Conservation (phyloP, 2,113 vertebrate species). For the Oreamnos americanus region DNA sequence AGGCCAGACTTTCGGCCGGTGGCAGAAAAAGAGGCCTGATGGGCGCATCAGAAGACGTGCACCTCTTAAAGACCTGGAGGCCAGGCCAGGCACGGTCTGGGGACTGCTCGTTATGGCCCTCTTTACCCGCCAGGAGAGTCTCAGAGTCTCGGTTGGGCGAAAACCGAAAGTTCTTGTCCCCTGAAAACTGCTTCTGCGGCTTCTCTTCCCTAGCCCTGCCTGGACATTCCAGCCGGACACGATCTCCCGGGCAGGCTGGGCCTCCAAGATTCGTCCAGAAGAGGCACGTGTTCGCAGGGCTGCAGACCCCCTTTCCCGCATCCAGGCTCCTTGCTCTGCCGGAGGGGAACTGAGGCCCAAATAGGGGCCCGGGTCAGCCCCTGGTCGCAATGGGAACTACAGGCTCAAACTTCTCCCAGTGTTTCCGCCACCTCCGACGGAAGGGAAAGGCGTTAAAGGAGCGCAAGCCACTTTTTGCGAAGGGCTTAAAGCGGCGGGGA, state of each 20-base stretch:
- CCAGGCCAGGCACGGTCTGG: rapidly evolving
- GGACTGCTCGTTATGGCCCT: background rate
- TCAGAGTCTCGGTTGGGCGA: background rate
- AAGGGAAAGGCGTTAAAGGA: too few relatives aligned
- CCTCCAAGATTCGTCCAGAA: background rate
- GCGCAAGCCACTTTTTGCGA: background rate
- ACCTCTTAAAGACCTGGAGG: background rate
- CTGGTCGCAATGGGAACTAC: background rate
- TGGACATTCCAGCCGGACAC: background rate
- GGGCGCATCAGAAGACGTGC: background rate
- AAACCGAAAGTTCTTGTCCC: background rate
- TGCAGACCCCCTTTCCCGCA: background rate
- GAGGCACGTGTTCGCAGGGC: background rate
- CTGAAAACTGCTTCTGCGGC: background rate
- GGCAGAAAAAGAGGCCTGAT: background rate
- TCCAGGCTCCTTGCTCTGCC: background rate
- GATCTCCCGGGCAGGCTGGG: background rate
- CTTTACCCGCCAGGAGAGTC: background rate
- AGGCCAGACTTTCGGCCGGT: background rate
- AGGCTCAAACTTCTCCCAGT: background rate
- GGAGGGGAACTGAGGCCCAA: background rate
- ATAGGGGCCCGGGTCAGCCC: background rate
- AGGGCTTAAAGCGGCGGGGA: background rate
- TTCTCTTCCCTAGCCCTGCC: background rate
- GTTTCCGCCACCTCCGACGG: background rate